Evolutionary conservation across 2,113 vertebrate species (phyloP), one percentile per base, ranked within the genome.

Genomic region (Oenanthe oenanthe): DNA sequence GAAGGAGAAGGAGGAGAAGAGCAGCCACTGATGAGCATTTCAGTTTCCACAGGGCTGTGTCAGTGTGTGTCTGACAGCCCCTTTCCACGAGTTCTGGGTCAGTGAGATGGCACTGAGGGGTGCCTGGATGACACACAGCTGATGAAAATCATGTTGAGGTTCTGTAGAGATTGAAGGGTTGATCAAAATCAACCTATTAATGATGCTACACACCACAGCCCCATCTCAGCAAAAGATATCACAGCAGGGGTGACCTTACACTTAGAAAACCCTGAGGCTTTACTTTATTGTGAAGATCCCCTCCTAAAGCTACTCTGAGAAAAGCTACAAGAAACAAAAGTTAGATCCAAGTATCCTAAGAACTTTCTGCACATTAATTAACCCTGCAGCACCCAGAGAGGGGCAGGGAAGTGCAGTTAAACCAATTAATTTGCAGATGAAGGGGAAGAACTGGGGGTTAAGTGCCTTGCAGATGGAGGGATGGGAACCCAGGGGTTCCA

Each of bases 401-500:
- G 93, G 82, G 24, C 57, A 65, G 65, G 61, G 45, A 77, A 74
- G 53, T 57, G 34, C 13, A 36, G 34, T 48, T 72, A 90, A 90
- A 65, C 79, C 72, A 81, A 61, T 90, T 84, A 74, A 86, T 15
- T 8, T 2, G 4, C 57, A 80, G 75, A 74, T 2, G 22, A 92
- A 88, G 82, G 25, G 53, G 45, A 77, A 26, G 75, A 92, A 61
- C 6, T 2, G 43, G 48, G 40, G 68, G 80, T 86, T 77, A 81
- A 95, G 65, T 78, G 72, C 76, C 48, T 93, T 86, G 85, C 79
- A 85, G 92, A 83, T 67, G 75, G 63, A 85, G 50, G 85, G 72
- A 94, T 45, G 72, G 91, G 82, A 95, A 67, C 90, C 57, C 82
- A 84, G 70, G 62, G 21, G 89, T 94, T 65, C 82, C 93, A 85